Conservation (phyloP, 1,140 invertebrate species). For the Tetramorium parvispinum region DNA sequence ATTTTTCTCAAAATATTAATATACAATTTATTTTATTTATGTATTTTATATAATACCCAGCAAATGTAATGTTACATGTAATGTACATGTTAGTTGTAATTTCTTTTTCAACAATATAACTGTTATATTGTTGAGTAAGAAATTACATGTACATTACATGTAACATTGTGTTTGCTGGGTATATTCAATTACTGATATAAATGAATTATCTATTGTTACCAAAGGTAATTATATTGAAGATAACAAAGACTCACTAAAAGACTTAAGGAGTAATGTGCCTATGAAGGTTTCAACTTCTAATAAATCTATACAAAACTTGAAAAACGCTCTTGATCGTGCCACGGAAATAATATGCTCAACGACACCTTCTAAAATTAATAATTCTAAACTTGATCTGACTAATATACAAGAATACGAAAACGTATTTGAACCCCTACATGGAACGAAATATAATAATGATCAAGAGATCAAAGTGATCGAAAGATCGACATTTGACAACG, state of each 20-base stretch:
- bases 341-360: slow-evolving; percentile 72
- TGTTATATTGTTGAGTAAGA: no score
- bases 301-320: slow-evolving; percentile 68
- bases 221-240: slow-evolving; percentile 23
- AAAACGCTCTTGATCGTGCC: slow-evolving; percentile 77
- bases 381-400: slow-evolving; percentile 23
- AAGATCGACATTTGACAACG: slow-evolving; percentile 1
- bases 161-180: no score
- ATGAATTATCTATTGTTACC: neutral
- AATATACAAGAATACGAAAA: slow-evolving; percentile 44
- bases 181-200: neutral
- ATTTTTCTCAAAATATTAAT: neutral
- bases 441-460: slow-evolving; percentile 44
- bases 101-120: no score
- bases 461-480: slow-evolving; percentile 72
- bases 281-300: neutral
- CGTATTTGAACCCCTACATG: slow-evolving; percentile 70
- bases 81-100: no score
- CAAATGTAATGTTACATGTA: no score
- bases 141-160: no score
- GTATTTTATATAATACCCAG: neutral
- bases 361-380: slow-evolving; percentile 43
- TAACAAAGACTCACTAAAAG: neutral
- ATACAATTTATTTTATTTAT: slow-evolving; percentile 4
- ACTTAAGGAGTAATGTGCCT: neutral